phyloP scores from a whole-genome alignment of 1,140 invertebrate species.

The Hypsibius dujardini region DNA sequence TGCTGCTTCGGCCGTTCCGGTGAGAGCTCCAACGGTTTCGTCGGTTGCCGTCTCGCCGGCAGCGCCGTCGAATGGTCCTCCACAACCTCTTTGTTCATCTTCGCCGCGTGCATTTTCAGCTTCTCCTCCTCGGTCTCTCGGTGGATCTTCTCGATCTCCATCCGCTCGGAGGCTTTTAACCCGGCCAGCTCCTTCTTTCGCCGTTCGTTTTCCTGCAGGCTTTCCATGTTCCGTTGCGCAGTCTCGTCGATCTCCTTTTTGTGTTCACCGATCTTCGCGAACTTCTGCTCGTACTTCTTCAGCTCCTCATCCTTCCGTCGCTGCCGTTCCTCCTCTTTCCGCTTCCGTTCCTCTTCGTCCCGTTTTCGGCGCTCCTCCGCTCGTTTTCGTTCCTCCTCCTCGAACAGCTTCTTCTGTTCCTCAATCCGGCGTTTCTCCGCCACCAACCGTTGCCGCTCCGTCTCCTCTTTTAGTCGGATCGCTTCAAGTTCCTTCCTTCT shows the following conservation, averaged over 20 bases:
- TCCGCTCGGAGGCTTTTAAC: not conserved
- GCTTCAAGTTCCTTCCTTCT: not conserved
- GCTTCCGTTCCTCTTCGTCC: conserved; percentile 12
- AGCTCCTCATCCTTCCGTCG: conserved; percentile 5
- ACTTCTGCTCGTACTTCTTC: conserved; percentile 1
- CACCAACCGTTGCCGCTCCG: not conserved
- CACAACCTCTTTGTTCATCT: not conserved
- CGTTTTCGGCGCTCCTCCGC: not conserved
- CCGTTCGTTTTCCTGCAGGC: conserved; percentile 1
- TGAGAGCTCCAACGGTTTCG: not conserved
- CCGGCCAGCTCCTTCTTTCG: not conserved
- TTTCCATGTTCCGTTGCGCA: not conserved
- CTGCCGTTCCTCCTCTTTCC: not conserved
- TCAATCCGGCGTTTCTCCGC: not conserved
- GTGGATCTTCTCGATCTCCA: not conserved
- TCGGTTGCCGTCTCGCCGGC: not conserved
- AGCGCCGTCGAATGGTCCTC: not conserved
- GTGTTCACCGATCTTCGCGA: conserved; percentile 1
- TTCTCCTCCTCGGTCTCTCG: not conserved
- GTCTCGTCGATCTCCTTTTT: not conserved
- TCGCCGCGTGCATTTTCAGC: not conserved
- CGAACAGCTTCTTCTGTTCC: conserved; percentile 5
- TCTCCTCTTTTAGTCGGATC: not conserved
- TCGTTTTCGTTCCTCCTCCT: conserved; percentile 8
- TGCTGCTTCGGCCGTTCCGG: not conserved